phyloP scores from a whole-genome alignment of 2,797 vertebrate genomes.

The Tragelaphus eurycerus region DNA sequence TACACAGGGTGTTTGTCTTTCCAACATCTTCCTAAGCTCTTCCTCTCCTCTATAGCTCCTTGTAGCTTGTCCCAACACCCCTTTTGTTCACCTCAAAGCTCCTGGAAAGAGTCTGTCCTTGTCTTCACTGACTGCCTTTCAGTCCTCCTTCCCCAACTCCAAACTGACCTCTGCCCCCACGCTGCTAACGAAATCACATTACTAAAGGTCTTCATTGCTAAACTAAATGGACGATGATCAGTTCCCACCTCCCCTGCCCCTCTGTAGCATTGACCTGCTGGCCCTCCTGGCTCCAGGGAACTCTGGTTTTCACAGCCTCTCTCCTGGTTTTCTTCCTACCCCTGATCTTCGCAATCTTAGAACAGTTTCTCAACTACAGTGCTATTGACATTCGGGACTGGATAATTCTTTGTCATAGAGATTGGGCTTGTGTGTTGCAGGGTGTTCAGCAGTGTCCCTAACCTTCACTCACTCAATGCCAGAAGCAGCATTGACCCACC shows the following conservation, averaged over 20 bases:
- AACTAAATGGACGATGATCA: background rate
- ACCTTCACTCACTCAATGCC: background rate
- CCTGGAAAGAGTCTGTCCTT: background rate
- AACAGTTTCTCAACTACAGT: background rate
- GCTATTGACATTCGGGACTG: background rate
- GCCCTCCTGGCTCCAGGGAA: background rate
- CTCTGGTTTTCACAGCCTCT: background rate
- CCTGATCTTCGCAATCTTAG: background rate
- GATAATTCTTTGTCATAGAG: background rate
- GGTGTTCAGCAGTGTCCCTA: background rate
- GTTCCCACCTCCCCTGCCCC: background rate
- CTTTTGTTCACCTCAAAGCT: background rate
- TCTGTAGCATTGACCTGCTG: background rate
- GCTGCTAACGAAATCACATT: background rate
- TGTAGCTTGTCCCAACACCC: background rate
- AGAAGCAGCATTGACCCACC: background rate
- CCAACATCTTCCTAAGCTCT: background rate
- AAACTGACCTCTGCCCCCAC: background rate
- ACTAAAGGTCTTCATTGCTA: background rate
- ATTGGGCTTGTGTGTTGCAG: background rate
- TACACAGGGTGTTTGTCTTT: background rate
- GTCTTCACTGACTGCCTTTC: background rate
- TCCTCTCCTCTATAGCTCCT: background rate
- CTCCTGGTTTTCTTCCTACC: background rate
- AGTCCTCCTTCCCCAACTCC: background rate